Percentiles rank a stretch among this genome's conserved stretches.
Evolutionary conservation across 1,140 invertebrate genomes (phyloP).

Genomic region (Globodera rostochiensis): DNA sequence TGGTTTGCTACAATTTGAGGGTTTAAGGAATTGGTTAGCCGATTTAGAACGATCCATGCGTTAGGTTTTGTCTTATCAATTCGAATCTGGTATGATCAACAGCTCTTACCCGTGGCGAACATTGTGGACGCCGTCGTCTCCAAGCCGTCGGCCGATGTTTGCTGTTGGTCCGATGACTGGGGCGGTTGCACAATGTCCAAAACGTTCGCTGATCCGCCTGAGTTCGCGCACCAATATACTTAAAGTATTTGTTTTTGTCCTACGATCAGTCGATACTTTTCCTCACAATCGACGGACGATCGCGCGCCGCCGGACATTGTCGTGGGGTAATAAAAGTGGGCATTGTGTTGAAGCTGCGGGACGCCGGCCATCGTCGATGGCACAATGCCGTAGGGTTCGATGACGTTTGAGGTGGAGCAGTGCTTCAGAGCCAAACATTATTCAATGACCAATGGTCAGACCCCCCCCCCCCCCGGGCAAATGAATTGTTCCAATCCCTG

Average conservation of each 20-base stretch:
- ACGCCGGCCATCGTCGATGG: neutral
- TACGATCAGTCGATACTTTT: neutral
- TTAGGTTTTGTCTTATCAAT: too few relatives aligned
- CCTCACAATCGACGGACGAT: neutral
- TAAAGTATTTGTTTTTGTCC: neutral
- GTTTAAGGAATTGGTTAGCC: too few relatives aligned
- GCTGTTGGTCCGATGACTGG: neutral
- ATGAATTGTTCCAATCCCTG: too few relatives aligned
- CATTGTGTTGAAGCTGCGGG: neutral
- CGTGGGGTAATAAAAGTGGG: neutral
- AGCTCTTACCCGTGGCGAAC: neutral
- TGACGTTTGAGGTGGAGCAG: neutral
- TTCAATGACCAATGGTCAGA: neutral
- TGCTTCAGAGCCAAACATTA: neutral
- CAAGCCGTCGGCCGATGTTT: neutral
- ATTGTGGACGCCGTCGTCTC: neutral
- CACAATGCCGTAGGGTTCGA: neutral
- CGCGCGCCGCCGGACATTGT: neutral
- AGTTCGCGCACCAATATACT: neutral
- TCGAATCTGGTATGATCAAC: too few relatives aligned
- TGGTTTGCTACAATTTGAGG: neutral
- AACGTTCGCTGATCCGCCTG: neutral
- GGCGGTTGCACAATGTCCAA: neutral
- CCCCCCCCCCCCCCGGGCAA: too few relatives aligned
- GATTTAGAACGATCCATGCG: too few relatives aligned